These are phyloP conservation scores for Mus caroli DNA, from an alignment of 2,797 vertebrate genomes.

Conservation along the genomic window DNA sequence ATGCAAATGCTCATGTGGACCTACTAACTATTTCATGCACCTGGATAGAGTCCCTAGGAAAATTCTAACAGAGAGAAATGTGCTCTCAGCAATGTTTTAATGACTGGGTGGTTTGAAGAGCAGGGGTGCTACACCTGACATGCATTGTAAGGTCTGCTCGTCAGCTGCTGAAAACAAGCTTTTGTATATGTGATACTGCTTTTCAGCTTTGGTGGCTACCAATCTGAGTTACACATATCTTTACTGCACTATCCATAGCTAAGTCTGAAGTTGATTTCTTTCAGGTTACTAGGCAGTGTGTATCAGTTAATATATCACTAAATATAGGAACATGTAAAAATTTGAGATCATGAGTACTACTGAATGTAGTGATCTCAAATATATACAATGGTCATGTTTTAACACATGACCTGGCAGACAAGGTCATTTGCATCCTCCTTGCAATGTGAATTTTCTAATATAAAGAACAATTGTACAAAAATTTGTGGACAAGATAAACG, in stretches of 20 bases:
- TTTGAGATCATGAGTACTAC: not conserved
- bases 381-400: slow-evolving; percentile 16
- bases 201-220: slow-evolving; percentile 36
- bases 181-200: not conserved
- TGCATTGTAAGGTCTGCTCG: slow-evolving; percentile 57
- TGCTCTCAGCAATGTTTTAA: slow-evolving; percentile 82
- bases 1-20: slow-evolving; percentile 78
- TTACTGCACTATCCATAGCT: slow-evolving; percentile 23
- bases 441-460: slow-evolving; percentile 41
- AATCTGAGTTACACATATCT: not conserved
- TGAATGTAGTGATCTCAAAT: slow-evolving; percentile 47
- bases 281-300: not conserved
- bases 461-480: slow-evolving; percentile 6
- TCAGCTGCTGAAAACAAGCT: slow-evolving; percentile 61
- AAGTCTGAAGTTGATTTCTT: slow-evolving; percentile 19
- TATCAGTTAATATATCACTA: slow-evolving; percentile 43
- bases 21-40: slow-evolving; percentile 78
- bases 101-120: slow-evolving; percentile 67
- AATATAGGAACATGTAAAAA: not conserved
- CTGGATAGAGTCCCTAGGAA: slow-evolving; percentile 80
- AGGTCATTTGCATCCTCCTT: slow-evolving; percentile 10
- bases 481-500: not conserved
- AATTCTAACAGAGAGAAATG: slow-evolving; percentile 76
- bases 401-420: slow-evolving; percentile 38
- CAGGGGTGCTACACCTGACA: slow-evolving; percentile 62